Evolutionary conservation across 2,888 invertebrate genomes (phyloP), one percentile per base, ranked within the genome.

Genomic region (Troides oblongomaculatus): DNA sequence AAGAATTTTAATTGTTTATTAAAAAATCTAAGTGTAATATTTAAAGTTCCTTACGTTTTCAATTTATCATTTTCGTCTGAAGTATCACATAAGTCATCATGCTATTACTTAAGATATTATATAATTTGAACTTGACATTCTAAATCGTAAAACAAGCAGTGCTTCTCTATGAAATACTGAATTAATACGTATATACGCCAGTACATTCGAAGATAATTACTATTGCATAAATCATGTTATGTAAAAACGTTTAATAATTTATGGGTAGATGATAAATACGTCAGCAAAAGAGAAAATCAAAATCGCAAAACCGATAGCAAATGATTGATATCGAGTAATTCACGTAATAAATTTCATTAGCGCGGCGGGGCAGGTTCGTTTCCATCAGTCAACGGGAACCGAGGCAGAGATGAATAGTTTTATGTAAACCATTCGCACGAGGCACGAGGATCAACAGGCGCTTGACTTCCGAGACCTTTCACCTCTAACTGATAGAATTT

Each of bases 261-360:
- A 39, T 62, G 17, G 17, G 10, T 39, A 25, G 39, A 50, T 62
- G 62, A 70, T 65, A 62, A 66, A 66, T 59, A 62, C 57, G 58
- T 46, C 21, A 21, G 58, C 63, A 59, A 62, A 62, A 66, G 66
- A 59, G 70, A 66, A 70, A 70, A 69, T 57, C 36, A 23, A 69
- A 53, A 62, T 62, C 62, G 60, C 61, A 25, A 64, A 4, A 43
- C 53, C 62, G 57, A 62, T 62, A 53, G 60, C 46, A 36, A 36
- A 64, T 70, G 66, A 70, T 70, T 70, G 66, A 70, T 70, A 66
- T 43, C 62, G 39, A 58, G 66, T 66, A 66, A 66, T 70, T 50
- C 63, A 70, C 53, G 66, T 66, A 70, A 70, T 66, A 70, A 70
- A 70, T 66, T 70, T 66, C 50, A 70, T 66, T 70, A 66, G 43